phyloP scores from a whole-genome alignment of 2,113 vertebrate species.

The Ranitomeya imitator region DNA sequence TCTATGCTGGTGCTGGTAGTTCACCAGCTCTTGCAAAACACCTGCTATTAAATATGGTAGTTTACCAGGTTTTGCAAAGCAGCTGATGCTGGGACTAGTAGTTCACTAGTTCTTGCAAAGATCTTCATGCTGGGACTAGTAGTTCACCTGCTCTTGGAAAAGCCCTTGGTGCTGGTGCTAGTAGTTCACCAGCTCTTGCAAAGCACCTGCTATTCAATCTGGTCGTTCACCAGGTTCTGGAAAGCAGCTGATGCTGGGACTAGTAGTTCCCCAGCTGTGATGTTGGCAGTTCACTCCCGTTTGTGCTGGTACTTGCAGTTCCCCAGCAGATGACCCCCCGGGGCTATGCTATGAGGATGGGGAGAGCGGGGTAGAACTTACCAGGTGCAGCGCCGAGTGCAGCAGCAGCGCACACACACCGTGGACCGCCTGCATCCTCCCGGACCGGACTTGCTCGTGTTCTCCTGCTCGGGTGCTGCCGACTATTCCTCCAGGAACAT shows the following conservation, averaged over 20 bases:
- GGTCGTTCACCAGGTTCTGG: not conserved
- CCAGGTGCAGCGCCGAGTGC: constrained; percentile 87
- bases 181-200: not conserved
- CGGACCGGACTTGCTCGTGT: constrained; percentile 87
- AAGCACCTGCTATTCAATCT: not conserved
- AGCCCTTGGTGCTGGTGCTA: not conserved
- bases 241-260: not conserved
- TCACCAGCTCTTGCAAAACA: too few relatives aligned
- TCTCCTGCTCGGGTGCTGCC: constrained; percentile 81
- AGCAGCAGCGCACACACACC: constrained; percentile 92
- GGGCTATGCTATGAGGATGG: not conserved
- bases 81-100: not conserved
- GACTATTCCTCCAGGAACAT: constrained; percentile 85
- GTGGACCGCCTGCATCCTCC: constrained; percentile 89
- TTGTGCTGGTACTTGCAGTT: not conserved
- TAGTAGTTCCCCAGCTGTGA: not conserved
- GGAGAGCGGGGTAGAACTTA: constrained; percentile 73
- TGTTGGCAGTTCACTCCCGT: not conserved
- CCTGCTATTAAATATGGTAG: too few relatives aligned
- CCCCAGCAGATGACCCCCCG: not conserved
- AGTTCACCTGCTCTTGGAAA: not conserved
- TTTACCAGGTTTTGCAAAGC: too few relatives aligned
- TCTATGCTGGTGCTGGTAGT: too few relatives aligned
- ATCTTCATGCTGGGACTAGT: not conserved
- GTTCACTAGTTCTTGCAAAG: not conserved